Evolutionary conservation across 2,888 invertebrate genomes (phyloP), one percentile per base, ranked within the genome.

Genomic region (Megaustenia siamemsis): DNA sequence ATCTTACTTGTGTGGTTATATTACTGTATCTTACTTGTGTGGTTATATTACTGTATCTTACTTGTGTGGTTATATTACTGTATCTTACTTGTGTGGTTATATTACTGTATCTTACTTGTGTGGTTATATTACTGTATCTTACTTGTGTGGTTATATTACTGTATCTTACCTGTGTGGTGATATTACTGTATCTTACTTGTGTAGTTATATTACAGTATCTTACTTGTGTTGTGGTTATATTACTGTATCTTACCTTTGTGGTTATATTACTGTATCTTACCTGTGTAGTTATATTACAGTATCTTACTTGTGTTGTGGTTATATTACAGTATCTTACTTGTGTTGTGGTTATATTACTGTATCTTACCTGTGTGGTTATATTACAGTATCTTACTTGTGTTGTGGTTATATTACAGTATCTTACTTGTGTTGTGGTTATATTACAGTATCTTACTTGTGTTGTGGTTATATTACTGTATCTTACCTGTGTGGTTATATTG

Each of bases 401-500:
- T n/a, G n/a, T n/a, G n/a, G n/a, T 45, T 45, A 45, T 45, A 45
- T 45, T 45, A 45, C 6, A 45, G 12, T n/a, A n/a, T n/a, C n/a
- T n/a, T n/a, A n/a, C n/a, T n/a, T n/a, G n/a, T n/a, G n/a, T n/a
- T n/a, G 12, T 45, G 28, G 60, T 60, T 6, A 60, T 28, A 28
- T n/a, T 24, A 6, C 8, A 40, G 40, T 40, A 24, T 8, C 71
- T 71, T 71, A 88, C 88, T 87, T 88, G 87, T 32, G 87, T 76
- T 10, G 87, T 84, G 35, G n/a, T n/a, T n/a, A n/a, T n/a, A n/a
- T 3, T 53, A 45, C 6, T 12, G 1, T 32, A 32, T 4, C 60
- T 60, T 28, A 32, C 63, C 63, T 63, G 63, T 60, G 60, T 60
- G 12, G 60, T 60, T 1, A 60, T 28, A 28, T 4, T 4, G 10